A percentile compares a stretch with the other conserved stretches of the same genome.
These are phyloP conservation scores for Suncus etruscus DNA, from an alignment of 2,113 vertebrate species.

Conservation along the genomic window DNA sequence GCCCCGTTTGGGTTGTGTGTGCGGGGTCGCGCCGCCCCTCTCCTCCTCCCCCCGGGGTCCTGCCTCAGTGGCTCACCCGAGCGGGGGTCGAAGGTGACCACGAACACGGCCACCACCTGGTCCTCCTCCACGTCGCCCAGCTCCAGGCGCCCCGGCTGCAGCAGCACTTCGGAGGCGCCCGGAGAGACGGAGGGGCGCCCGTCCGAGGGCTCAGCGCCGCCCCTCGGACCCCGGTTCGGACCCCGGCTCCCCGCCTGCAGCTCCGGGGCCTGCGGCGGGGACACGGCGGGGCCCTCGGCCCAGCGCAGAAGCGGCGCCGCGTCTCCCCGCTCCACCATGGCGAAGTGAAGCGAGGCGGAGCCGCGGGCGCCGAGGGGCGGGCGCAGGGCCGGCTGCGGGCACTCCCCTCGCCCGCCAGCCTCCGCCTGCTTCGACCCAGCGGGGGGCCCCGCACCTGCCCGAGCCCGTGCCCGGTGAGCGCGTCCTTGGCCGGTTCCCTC, in stretches of 20 bases:
- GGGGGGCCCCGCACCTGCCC: not conserved
- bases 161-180: conserved; percentile 80
- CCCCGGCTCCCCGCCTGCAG: conserved; percentile 70
- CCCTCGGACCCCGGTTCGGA: conserved; percentile 71
- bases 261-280: conserved; percentile 83
- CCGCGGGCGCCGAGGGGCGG: conserved; percentile 62
- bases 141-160: conserved; percentile 78
- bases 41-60: no score
- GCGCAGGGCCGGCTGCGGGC: conserved; percentile 59
- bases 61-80: conserved; percentile 88
- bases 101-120: conserved; percentile 96
- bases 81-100: conserved; percentile 97
- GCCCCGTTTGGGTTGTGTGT: no score
- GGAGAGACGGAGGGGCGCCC: conserved; percentile 81
- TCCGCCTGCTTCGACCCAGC: not conserved
- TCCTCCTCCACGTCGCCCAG: conserved; percentile 93
- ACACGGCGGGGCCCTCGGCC: conserved; percentile 93
- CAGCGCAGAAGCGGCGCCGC: conserved; percentile 95
- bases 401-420: not conserved
- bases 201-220: conserved; percentile 63
- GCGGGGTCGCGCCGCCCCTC: conserved; percentile 43
- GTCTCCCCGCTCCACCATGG: conserved; percentile 94
- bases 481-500: no score
- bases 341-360: conserved; percentile 68
- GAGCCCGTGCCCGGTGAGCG: not conserved